Conservation (phyloP, 2,797 vertebrate genomes). For the Periparus ater region DNA sequence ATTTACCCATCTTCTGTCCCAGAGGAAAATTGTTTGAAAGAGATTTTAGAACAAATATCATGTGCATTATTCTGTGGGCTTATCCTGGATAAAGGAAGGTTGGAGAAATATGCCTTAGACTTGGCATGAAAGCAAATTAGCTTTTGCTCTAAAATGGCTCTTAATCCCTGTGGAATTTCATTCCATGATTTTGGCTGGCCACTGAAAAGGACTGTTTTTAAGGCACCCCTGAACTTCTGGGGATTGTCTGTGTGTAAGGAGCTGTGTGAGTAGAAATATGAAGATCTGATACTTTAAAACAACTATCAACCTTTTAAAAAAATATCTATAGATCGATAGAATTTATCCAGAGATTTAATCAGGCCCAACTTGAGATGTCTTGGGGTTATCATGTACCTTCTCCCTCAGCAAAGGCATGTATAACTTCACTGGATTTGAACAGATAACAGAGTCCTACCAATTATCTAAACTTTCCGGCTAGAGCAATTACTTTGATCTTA, state of each 20-base stretch:
- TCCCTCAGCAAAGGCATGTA: not conserved
- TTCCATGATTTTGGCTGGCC: not conserved
- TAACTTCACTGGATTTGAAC: not conserved
- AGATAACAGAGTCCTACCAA: not conserved
- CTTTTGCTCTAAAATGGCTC: not conserved
- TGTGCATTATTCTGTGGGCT: not conserved
- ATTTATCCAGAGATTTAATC: not conserved
- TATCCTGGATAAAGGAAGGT: not conserved
- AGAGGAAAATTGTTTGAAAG: not conserved
- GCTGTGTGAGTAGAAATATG: not conserved
- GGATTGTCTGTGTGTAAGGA: not conserved
- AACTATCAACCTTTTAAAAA: not conserved
- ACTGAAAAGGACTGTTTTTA: not conserved
- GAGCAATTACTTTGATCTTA: not conserved
- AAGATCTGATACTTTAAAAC: not conserved
- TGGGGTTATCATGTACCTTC: not conserved
- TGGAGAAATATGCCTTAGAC: not conserved
- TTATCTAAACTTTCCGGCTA: not conserved
- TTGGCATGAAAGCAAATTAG: not conserved
- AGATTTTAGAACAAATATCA: not conserved
- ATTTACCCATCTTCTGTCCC: not conserved
- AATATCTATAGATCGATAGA: not conserved
- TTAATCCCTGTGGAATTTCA: not conserved
- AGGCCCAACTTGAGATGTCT: not conserved
- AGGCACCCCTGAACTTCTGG: not conserved